phyloP scores from a whole-genome alignment of 2,113 vertebrate species.

The Helogale parvula region DNA sequence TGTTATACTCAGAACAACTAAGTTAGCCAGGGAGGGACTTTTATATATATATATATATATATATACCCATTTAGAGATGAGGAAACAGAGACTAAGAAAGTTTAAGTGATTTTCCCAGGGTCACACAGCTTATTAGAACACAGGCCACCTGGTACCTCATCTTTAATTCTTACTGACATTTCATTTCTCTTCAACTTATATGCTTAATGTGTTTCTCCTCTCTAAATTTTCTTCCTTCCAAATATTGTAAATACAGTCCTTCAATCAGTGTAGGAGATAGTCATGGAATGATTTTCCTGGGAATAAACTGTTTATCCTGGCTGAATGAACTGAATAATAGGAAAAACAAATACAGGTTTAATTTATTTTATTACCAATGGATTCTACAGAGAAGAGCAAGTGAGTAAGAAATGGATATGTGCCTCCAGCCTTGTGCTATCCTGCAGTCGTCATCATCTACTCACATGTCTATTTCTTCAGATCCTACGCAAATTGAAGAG shows the following conservation, averaged over 20 bases:
- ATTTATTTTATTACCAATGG: not conserved
- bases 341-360: slow-evolving; percentile 28
- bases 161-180: slow-evolving; percentile 29
- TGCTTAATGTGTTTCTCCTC: not conserved
- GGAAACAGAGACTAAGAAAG: slow-evolving; percentile 26
- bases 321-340: slow-evolving; percentile 10
- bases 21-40: slow-evolving; percentile 27
- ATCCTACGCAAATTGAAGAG: slow-evolving; percentile 9
- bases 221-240: slow-evolving; percentile 44
- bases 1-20: slow-evolving; percentile 39
- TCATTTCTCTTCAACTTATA: slow-evolving; percentile 27
- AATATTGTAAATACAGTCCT: not conserved
- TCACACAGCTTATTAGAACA: slow-evolving; percentile 45
- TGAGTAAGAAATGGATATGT: not conserved
- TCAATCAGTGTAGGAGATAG: not conserved
- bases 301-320: slow-evolving; percentile 42
- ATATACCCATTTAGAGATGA: slow-evolving; percentile 31
- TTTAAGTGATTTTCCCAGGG: slow-evolving; percentile 31
- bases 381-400: slow-evolving; percentile 34
- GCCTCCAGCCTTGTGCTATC: not conserved
- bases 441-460: not conserved
- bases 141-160: not conserved
- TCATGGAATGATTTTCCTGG: not conserved
- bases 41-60: not conserved
- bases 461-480: not conserved